Evolutionary conservation across 2,113 vertebrate genomes (phyloP).

Genomic region (Takifugu flavidus): DNA sequence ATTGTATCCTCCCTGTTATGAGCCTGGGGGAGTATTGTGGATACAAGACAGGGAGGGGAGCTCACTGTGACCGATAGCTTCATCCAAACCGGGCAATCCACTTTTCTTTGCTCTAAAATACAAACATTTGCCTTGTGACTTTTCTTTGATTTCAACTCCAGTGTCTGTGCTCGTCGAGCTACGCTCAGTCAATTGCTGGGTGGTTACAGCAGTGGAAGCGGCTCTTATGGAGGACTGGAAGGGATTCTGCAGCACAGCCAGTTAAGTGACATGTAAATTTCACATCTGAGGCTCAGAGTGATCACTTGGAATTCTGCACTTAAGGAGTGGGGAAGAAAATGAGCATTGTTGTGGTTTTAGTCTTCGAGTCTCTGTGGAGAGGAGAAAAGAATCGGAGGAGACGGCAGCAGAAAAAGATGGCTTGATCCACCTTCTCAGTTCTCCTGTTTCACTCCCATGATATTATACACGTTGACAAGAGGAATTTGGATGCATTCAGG

Average conservation of each 20-base stretch:
- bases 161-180: too few relatives aligned
- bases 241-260: not conserved
- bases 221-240: not conserved
- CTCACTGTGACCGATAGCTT: not conserved
- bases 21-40: not conserved
- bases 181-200: too few relatives aligned
- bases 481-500: not conserved
- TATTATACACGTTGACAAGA: not conserved
- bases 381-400: not conserved
- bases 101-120: too few relatives aligned
- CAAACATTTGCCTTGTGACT: too few relatives aligned
- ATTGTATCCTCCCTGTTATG: not conserved
- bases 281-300: too few relatives aligned
- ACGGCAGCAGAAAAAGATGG: not conserved
- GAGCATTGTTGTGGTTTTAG: not conserved
- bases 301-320: too few relatives aligned
- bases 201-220: too few relatives aligned
- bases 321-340: too few relatives aligned
- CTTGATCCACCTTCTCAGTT: not conserved
- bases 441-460: not conserved
- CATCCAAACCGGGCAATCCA: too few relatives aligned
- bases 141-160: too few relatives aligned
- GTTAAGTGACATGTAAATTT: too few relatives aligned
- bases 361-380: not conserved
- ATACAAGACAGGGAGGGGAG: too few relatives aligned